Evolutionary conservation across 2,888 invertebrate species (phyloP), one percentile per base, ranked within the genome.

Genomic region (Leptinotarsa rubiginosa): DNA sequence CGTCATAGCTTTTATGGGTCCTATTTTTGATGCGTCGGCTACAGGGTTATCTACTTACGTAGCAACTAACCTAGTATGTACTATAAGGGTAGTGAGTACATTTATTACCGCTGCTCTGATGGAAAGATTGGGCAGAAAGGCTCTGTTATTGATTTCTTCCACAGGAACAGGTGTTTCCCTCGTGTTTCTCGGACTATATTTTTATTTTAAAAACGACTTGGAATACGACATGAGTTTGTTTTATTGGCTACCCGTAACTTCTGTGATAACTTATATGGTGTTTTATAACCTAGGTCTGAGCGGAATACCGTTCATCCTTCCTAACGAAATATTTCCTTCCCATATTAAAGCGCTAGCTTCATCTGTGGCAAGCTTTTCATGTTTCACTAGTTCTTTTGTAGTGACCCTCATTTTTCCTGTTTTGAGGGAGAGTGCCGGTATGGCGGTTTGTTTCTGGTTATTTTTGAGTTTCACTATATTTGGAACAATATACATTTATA

Each of bases 251-350:
- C 95, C 95, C 96, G 52, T 64, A 22, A 59, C 64, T 20, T 22
- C 62, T 52, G 54, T 95, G 65, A 90, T 95, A 0, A 80, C 93
- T 22, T 95, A 92, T 88, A 93, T 95, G 76, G 87, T 92, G 71
- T 91, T 92, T 0, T 95, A 94, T 88, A 93, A 94, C 77, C 7
- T 84, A 88, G 91, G 92, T 1, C 90, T 93, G 69, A 95, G 96
- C 3, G 93, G 94, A 0, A 85, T 95, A 56, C 93, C 95, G 0
- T 95, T 95, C 95, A 93, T 94, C 0, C 91, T 96, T 50, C 91
- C 95, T 90, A 93, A 94, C 1, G 96, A 96, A 86, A 91, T 96
- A 87, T 93, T 96, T 86, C 92, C 96, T 41, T 88, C 92, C 0
- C 93, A 94, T 80, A 75, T 77, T n/a, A 81, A 80, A 75, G 92